Base-by-base conservation (phyloP, 2,797 vertebrate species). In the Rousettus madagascariensis region DNA sequence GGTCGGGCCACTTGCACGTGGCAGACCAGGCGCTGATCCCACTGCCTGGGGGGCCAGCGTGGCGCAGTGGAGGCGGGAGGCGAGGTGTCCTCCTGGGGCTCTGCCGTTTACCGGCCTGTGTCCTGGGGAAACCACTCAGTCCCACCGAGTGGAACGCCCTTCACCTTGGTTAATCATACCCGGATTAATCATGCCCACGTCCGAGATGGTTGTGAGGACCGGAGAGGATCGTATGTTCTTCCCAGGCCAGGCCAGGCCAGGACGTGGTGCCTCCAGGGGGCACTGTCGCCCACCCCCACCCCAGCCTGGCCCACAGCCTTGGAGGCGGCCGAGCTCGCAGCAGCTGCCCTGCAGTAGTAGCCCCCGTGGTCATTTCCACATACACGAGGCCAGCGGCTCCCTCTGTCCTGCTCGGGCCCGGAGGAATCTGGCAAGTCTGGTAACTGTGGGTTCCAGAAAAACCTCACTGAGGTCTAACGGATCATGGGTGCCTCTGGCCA, bases 401-500 rank as follows among this genome's bases (percentile, higher is more conserved):
- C 43, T 59, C 51, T 86, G 11, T 28, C 86, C 33, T 46, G 74
- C 51, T 71, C 41, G 28, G 22, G 90, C 59, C 55, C 51, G 36
- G 51, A 90, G 30, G 12, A 51, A 57, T 82, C 91, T 97, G 95
- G 84, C 84, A 79, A 69, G 84, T n/a, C 79, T 49, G 72, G 26
- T n/a, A 20, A 51, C 51, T 26, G n/a, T 66, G 36, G 51, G n/a
- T 88, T 95, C 83, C 83, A 96, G 79, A 86, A 92, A 95, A 90
- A 28, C 78, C 79, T 84, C 68, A 5, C 71, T 55, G 84, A 63
- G 72, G 72, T 65, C 80, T 79, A 43, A 71, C 9, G 66, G 92
- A 66, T 89, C 77, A 71, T 82, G 90, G 80, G 90, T 26, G 68
- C 66, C 66, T 93, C 91, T 96, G 92, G 92, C 80, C 80, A 65